These are phyloP conservation scores for Hippocampus comes DNA, from an alignment of 2,113 vertebrate genomes.

Conservation along the genomic window DNA sequence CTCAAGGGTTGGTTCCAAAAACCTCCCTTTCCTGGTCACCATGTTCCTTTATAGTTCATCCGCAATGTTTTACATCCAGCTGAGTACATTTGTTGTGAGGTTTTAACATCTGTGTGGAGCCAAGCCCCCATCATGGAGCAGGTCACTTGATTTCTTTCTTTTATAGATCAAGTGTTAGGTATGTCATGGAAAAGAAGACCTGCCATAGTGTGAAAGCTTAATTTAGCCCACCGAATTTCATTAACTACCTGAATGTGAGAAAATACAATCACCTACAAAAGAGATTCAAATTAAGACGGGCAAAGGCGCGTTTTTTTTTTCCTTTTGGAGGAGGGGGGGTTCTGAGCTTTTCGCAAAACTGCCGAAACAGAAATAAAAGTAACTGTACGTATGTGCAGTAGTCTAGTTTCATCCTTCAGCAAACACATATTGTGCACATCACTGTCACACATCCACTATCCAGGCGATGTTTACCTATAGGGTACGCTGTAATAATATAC, in stretches of 20 bases:
- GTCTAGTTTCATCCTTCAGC: not conserved
- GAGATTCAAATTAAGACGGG: not conserved
- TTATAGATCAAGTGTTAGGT: not conserved
- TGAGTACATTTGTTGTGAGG: not conserved
- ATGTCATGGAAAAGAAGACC: constrained; percentile 6
- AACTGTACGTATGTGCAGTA: not conserved
- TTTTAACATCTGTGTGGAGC: constrained; percentile 30
- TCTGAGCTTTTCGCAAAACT: constrained; percentile 20
- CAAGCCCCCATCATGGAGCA: constrained; percentile 2
- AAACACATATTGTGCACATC: constrained; percentile 5
- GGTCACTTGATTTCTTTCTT: constrained; percentile 14
- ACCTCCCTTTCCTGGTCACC: constrained; percentile 22
- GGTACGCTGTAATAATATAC: not conserved
- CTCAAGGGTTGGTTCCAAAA: constrained; percentile 13
- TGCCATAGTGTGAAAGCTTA: not conserved
- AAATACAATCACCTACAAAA: not conserved
- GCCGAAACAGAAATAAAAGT: not conserved
- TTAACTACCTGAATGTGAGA: not conserved
- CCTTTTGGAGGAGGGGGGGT: too few relatives aligned
- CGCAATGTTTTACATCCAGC: constrained; percentile 44
- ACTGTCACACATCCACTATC: not conserved
- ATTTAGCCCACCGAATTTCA: not conserved
- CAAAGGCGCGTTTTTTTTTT: not conserved
- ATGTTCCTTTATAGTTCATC: constrained; percentile 22
- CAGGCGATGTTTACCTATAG: constrained; percentile 4